These are phyloP conservation scores for Eurytoma adleriae DNA, from an alignment of 2,888 invertebrate species.

Conservation along the genomic window DNA sequence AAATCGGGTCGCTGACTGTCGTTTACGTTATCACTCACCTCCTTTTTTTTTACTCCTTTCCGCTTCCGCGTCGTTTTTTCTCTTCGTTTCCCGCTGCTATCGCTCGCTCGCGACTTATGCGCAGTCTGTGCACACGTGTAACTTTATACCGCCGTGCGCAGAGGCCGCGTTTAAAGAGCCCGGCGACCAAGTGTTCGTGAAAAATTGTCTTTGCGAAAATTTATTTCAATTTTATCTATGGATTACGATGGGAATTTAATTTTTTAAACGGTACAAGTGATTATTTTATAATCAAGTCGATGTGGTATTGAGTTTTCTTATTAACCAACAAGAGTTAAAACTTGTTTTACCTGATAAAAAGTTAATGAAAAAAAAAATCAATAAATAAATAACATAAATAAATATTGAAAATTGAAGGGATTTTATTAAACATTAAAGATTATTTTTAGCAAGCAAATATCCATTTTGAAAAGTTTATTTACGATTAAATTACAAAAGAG, in stretches of 20 bases:
- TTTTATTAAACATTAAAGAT: too few species aligned
- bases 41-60: neutral
- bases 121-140: neutral
- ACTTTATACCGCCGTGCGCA: neutral
- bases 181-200: neutral
- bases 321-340: too few species aligned
- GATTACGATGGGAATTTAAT: neutral
- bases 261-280: neutral
- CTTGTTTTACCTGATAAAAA: too few species aligned
- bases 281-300: too few species aligned
- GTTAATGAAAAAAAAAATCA: too few species aligned
- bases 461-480: too few species aligned
- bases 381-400: too few species aligned
- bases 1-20: constrained; percentile 52
- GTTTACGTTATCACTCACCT: constrained; percentile 51
- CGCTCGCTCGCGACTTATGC: constrained; percentile 30
- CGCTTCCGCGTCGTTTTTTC: constrained; percentile 1
- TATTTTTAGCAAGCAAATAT: too few species aligned
- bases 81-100: neutral
- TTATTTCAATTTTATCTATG: neutral
- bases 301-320: too few species aligned
- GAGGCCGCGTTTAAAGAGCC: neutral
- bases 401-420: too few species aligned
- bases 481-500: too few species aligned
- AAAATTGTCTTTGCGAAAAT: neutral